Base-by-base conservation (phyloP, 2,888 invertebrate species). In the Bruchidius siliquastri region DNA sequence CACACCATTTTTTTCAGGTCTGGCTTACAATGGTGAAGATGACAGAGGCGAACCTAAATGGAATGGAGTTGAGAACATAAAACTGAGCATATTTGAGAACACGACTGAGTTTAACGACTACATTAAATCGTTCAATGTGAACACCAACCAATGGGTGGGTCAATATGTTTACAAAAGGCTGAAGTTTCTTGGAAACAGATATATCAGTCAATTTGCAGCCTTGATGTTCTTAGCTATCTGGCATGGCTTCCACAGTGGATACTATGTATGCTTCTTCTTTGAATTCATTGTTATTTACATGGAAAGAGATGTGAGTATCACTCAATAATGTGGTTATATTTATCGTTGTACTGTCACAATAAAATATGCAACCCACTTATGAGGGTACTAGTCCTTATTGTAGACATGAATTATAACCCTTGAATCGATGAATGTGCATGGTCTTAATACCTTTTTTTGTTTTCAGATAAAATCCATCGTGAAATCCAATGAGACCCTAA, bases 241-340 rank as follows among this genome's bases (percentile, higher is more conserved):
- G 99, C 99, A 99, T 86, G 99, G 99, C 18, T 92, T 96, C 72
- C 94, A 96, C 84, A 92, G 94, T 13, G 98, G 99, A 0, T 99
- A 99, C 84, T 99, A 97, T 84, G 88, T 95, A 82, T 94, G 95
- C 70, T 99, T 99, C 88, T 90, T 95, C 74, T 92, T 96, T 86
- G 99, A 99, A 84, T 98, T 97, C 84, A 87, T 95, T 49, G 92
- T 96, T 49, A 94, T 97, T 85, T 91, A 91, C 77, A 91, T 94
- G 83, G 97, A 98, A 82, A 94, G 93, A 87, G 94, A 96, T 83
- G 93, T 94, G 85, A 89, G 90, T 84, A 73, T 22, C 3, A 20
- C n/a, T n/a, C n/a, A n/a, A n/a, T n/a, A n/a, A n/a, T n/a, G n/a
- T n/a, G n/a, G n/a, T n/a, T n/a, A n/a, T n/a, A n/a, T n/a, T n/a